Conservation (phyloP, 2,797 vertebrate species). For the Podarcis siculus region DNA sequence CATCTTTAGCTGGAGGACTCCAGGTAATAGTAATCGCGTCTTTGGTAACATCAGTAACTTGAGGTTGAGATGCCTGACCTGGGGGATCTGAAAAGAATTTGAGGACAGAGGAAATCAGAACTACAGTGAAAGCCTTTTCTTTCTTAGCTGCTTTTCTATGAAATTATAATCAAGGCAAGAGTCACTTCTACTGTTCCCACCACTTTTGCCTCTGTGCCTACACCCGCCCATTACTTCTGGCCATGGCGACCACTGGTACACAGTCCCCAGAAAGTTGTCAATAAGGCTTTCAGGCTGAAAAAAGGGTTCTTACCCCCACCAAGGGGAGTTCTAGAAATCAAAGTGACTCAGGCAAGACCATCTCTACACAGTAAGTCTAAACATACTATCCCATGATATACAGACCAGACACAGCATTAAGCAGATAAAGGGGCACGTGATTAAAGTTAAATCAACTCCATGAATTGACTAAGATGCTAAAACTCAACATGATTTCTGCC, state of each 20-base stretch:
- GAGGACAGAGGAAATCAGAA: constrained; percentile 2
- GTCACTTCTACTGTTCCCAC: not conserved
- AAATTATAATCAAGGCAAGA: not conserved
- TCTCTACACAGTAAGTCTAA: not conserved
- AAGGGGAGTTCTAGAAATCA: not conserved
- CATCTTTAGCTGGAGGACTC: constrained; percentile 69
- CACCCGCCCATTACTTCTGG: too few relatives aligned
- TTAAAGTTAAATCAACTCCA: not conserved
- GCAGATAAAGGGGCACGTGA: not conserved
- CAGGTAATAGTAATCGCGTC: constrained; percentile 75
- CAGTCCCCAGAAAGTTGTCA: too few relatives aligned
- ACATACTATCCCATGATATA: not conserved
- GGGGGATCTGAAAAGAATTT: constrained; percentile 66
- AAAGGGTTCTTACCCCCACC: too few relatives aligned
- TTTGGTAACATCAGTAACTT: constrained; percentile 75
- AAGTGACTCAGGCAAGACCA: not conserved
- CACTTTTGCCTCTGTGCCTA: too few relatives aligned
- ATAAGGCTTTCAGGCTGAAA: too few relatives aligned
- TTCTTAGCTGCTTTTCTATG: not conserved
- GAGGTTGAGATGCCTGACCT: constrained; percentile 66
- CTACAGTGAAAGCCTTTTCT: not conserved
- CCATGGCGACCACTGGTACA: too few relatives aligned
- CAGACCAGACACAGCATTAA: not conserved
- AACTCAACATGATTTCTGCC: not conserved
- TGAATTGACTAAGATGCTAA: not conserved